Evolutionary conservation across 2,113 vertebrate genomes (phyloP).

Genomic region (Rhea americana): DNA sequence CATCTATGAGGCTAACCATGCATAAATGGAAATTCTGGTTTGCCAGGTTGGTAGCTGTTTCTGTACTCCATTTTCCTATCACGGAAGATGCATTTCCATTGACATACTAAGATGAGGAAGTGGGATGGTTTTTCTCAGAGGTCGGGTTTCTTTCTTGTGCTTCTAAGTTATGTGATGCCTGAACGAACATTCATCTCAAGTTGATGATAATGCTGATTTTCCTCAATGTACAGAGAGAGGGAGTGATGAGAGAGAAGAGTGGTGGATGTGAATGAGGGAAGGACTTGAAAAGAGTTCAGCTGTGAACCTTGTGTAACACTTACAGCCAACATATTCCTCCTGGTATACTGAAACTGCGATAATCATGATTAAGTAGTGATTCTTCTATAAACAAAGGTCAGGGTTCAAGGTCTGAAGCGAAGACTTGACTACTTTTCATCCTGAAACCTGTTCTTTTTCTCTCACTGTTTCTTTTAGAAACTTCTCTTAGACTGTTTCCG

Average conservation of each 20-base stretch:
- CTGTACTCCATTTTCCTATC: background rate
- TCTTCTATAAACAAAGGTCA: background rate
- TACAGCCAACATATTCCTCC: background rate
- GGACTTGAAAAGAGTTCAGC: background rate
- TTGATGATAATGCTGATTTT: background rate
- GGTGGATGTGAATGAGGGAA: background rate
- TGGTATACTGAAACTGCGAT: background rate
- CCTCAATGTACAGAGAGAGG: background rate
- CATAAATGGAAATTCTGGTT: background rate
- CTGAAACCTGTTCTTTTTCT: background rate
- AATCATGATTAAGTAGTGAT: background rate
- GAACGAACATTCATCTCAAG: background rate
- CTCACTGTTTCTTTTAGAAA: background rate
- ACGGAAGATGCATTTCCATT: background rate
- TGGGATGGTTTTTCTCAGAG: background rate
- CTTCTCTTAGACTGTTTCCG: background rate
- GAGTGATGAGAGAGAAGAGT: background rate
- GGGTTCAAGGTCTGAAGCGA: background rate
- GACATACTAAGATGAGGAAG: background rate
- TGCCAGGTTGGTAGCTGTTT: background rate
- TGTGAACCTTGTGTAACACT: background rate
- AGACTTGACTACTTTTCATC: background rate
- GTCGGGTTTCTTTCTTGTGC: background rate
- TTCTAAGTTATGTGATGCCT: background rate
- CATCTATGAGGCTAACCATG: background rate